Percentiles rank a stretch among this genome's conserved stretches.
Conservation (phyloP, 2,888 invertebrate genomes). For the Pedicia rivosa region DNA sequence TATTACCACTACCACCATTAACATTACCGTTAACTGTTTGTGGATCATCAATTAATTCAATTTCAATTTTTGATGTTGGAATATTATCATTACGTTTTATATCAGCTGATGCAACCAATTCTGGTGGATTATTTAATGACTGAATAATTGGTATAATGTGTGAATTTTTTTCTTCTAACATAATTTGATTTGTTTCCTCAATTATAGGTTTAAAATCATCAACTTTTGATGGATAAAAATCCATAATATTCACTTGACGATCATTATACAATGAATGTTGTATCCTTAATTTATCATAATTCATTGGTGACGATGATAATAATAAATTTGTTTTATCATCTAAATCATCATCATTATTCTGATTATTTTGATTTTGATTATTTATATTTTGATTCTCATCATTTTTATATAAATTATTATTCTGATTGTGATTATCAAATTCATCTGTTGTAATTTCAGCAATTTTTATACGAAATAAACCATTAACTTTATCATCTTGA, state of each 20-base stretch:
- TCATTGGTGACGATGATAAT: conserved; percentile 11
- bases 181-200: conserved; percentile 20
- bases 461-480: conserved; percentile 24
- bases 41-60: conserved; percentile 12
- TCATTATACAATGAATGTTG: conserved; percentile 9
- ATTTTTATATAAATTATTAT: background rate
- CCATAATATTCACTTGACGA: conserved; percentile 25
- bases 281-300: conserved; percentile 16
- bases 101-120: conserved; percentile 12
- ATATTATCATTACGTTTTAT: conserved; percentile 10
- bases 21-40: background rate
- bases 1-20: conserved; percentile 1
- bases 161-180: conserved; percentile 16
- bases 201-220: conserved; percentile 25
- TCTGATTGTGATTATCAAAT: conserved; percentile 12
- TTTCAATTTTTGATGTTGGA: conserved; percentile 14
- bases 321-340: conserved; percentile 11
- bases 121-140: conserved; percentile 11
- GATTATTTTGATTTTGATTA: conserved; percentile 2
- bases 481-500: conserved; percentile 14
- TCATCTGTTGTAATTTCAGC: conserved; percentile 21
- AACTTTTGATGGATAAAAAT: conserved; percentile 24
- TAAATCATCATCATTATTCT: conserved; percentile 1
- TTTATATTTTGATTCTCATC: conserved; percentile 1
- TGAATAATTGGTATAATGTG: conserved; percentile 1